These are phyloP conservation scores for Oreochromis niloticus DNA, from an alignment of 2,113 vertebrate genomes.

Conservation along the genomic window DNA sequence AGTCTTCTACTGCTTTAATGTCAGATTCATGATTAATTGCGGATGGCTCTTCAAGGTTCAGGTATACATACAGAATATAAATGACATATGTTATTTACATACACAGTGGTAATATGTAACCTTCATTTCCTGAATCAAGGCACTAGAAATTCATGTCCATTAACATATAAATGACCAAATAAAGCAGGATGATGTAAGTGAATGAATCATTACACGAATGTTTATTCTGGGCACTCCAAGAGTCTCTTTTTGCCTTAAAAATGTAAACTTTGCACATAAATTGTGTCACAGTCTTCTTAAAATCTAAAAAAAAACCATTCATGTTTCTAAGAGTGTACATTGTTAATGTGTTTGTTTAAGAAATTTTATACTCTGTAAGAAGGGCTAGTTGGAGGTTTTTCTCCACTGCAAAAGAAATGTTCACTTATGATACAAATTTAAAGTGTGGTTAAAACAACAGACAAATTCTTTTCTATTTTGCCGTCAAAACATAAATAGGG, in stretches of 20 bases:
- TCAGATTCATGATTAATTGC: background rate
- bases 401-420: background rate
- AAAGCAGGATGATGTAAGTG: background rate
- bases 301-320: background rate
- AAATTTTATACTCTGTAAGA: background rate
- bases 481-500: fast-evolving
- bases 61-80: background rate
- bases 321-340: background rate
- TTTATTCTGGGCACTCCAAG: background rate
- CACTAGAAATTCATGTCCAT: background rate
- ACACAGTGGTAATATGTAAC: background rate
- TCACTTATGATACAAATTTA: background rate
- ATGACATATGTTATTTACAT: background rate
- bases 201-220: background rate
- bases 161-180: background rate
- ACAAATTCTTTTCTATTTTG: background rate
- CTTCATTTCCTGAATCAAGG: background rate
- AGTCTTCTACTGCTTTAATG: background rate
- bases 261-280: background rate
- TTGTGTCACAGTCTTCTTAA: background rate
- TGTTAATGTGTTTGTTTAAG: background rate
- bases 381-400: background rate
- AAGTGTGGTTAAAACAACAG: background rate
- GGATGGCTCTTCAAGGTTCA: background rate
- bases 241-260: background rate